These are phyloP conservation scores for Chloroclystis v-ata DNA, from an alignment of 2,888 invertebrate species.

Conservation along the genomic window DNA sequence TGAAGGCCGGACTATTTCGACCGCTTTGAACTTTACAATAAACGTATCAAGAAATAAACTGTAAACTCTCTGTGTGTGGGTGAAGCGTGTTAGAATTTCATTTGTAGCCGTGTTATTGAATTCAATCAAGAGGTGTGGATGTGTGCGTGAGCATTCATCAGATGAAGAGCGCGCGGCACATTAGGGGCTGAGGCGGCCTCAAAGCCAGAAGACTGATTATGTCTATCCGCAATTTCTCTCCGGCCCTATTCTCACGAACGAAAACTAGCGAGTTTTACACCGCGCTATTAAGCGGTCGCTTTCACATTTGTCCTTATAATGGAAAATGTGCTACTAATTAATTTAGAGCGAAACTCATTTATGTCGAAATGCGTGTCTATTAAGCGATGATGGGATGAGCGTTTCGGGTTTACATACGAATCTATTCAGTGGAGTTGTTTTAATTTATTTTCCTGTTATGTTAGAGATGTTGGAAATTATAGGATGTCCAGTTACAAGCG, in stretches of 20 bases:
- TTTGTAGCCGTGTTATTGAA: constrained; percentile 45
- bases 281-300: constrained; percentile 78
- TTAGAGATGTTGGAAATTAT: constrained; percentile 62
- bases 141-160: constrained; percentile 67
- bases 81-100: constrained; percentile 28
- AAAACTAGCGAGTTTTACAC: constrained; percentile 79
- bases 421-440: constrained; percentile 49
- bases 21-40: constrained; percentile 39
- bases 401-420: constrained; percentile 51
- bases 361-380: constrained; percentile 77
- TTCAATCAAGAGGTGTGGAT: constrained; percentile 49
- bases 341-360: constrained; percentile 78
- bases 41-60: constrained; percentile 30
- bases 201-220: constrained; percentile 79
- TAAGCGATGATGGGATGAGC: constrained; percentile 71
- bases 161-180: constrained; percentile 67
- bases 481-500: constrained; percentile 74
- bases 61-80: constrained; percentile 10
- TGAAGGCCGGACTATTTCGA: constrained; percentile 34
- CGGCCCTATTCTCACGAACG: constrained; percentile 75
- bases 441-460: constrained; percentile 49
- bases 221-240: constrained; percentile 78
- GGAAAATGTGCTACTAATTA: constrained; percentile 79
- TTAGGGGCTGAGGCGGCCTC: constrained; percentile 73
- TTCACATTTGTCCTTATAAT: constrained; percentile 79